Base-by-base conservation (phyloP, 2,113 vertebrate species). In the Sebastes schlegelii region DNA sequence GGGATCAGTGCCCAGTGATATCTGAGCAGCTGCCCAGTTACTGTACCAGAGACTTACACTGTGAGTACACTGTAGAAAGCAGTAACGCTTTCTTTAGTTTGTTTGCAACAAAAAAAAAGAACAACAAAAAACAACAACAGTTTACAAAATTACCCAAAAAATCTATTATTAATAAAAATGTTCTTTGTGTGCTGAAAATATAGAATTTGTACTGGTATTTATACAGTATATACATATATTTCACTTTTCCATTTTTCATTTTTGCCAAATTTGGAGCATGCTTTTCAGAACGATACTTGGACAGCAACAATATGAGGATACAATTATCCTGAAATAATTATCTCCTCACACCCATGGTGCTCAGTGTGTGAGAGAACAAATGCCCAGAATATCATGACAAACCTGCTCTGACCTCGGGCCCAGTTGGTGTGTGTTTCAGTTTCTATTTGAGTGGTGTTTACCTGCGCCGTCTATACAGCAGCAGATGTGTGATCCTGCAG, bases 401-500 rank as follows among this genome's bases (percentile, higher is more conserved):
- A 77, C 73, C 11, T 4, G 62, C 68, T 57, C 12, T 42, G 70
- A 73, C 77, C 74, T 23, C 12, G 5, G 26, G 40, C 66, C 0
- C 60, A 6, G 67, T 65, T 45, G 62, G 63, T 51, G 66, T 68
- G 45, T 1, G 3, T 61, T 79, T 76, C 58, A 16, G 19, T 51
- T 40, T 61, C 10, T 62, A 0, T 69, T 42, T 13, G 64, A 79
- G 54, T 51, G 4, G 61, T 71, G 83, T 89, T 86, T 76, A 81
- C 80, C 85, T 86, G 82, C 13, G 12, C 6, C 8, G 45, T 69
- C 46, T 64, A 26, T 76, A 61, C 69, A 66, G 74, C 92, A 77
- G 86, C 86, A 89, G 86, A 85, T 85, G 92, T 86, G 83, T 52
- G 81, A 83, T 79, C 61, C 80, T 76, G 80, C 55, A 14, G 73